Base-by-base conservation (phyloP, 2,888 invertebrate genomes). In the Tubulanus polymorphus region DNA sequence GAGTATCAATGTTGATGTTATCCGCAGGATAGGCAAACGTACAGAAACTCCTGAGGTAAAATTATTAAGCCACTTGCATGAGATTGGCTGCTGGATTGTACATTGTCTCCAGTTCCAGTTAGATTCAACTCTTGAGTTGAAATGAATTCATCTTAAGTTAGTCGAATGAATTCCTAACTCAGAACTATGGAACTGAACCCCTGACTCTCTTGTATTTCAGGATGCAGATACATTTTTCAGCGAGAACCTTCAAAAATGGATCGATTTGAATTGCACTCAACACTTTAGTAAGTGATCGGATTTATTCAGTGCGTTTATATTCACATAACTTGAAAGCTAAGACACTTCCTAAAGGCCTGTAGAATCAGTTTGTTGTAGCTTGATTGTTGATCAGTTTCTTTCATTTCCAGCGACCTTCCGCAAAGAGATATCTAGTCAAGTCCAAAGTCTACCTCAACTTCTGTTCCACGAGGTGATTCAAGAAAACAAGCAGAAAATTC, bases 171-270 rank as follows among this genome's bases (percentile, higher is more conserved):
- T n/a, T n/a, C n/a, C n/a, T n/a, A n/a, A n/a, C n/a, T n/a, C n/a
- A n/a, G n/a, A n/a, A n/a, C n/a, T n/a, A n/a, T n/a, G n/a, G n/a
- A n/a, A n/a, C n/a, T n/a, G n/a, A n/a, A n/a, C n/a, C n/a, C n/a
- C n/a, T n/a, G n/a, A n/a, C n/a, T n/a, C n/a, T n/a, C n/a, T n/a
- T n/a, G n/a, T n/a, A n/a, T 56, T 66, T 8, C 59, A 78, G 64
- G 87, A 87, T 52, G 86, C 87, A 70, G 75, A 77, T 18, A 90
- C 92, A 0, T 87, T 87, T 74, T 93, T 96, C 76, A 84, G 86
- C 67, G 85, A 91, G 75, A 85, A 90, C 0, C 77, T 94, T 25
- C 85, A 87, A 61, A 94, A 94, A 83, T 96, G 94, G 93, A 86
- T 86, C 71, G 89, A 88, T 1, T 83, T 94, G 25, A 94, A 95